Conservation (phyloP, 2,113 vertebrate species). For the Seriola rivoliana region DNA sequence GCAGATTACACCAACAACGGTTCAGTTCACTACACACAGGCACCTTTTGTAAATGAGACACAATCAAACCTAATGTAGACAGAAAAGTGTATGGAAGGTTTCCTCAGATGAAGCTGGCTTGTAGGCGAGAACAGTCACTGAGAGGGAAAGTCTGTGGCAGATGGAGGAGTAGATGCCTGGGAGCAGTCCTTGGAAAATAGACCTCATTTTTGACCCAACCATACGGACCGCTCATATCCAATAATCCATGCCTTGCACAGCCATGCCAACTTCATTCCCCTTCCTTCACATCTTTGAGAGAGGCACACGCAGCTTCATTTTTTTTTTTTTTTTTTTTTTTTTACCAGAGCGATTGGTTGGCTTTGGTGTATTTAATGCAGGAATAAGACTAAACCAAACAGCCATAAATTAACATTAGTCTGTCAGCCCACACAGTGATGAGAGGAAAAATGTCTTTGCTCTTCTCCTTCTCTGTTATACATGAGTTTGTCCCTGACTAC, state of each 20-base stretch:
- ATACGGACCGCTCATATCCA: slow-evolving; percentile 71
- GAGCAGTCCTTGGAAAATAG: slow-evolving; percentile 78
- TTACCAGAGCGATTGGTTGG: neutral
- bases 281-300: slow-evolving; percentile 33
- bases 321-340: neutral
- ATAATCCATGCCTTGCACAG: slow-evolving; percentile 57
- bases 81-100: slow-evolving; percentile 25
- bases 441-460: slow-evolving; percentile 1
- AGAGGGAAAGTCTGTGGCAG: slow-evolving; percentile 70
- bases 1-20: slow-evolving; percentile 14
- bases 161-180: slow-evolving; percentile 81
- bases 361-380: neutral
- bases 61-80: slow-evolving; percentile 26
- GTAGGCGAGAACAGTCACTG: slow-evolving; percentile 41
- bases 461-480: slow-evolving; percentile 16
- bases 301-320: neutral
- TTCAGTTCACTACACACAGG: neutral
- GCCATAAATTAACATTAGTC: slow-evolving; percentile 22
- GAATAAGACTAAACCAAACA: slow-evolving; percentile 9
- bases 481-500: slow-evolving; percentile 10
- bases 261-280: slow-evolving; percentile 55
- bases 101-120: slow-evolving; percentile 55
- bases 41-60: slow-evolving; percentile 4
- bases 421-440: slow-evolving; percentile 18
- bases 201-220: slow-evolving; percentile 77